phyloP scores from a whole-genome alignment of 2,888 invertebrate species.

The Drosophila subquinaria region DNA sequence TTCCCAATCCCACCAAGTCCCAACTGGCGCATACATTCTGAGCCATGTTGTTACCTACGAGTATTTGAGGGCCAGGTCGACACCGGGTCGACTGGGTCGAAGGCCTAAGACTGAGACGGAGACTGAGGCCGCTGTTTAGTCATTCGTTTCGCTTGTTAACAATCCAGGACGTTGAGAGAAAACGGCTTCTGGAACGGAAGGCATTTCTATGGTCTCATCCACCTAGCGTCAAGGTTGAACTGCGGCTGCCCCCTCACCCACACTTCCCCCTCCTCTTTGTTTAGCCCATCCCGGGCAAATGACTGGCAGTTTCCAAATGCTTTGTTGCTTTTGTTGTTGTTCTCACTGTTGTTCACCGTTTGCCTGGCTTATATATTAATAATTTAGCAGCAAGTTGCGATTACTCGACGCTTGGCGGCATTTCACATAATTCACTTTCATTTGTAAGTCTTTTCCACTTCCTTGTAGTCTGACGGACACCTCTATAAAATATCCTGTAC shows the following conservation, averaged over 20 bases:
- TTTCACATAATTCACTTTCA: conserved; percentile 71
- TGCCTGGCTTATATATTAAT: conserved; percentile 67
- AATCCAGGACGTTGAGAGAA: conserved; percentile 49
- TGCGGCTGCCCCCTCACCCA: conserved; percentile 7
- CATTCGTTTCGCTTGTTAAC: conserved; percentile 78
- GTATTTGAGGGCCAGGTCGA: conserved; percentile 14
- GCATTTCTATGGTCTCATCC: conserved; percentile 41
- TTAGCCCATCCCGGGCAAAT: conserved; percentile 28
- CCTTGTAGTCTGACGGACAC: conserved; percentile 34
- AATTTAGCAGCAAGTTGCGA: conserved; percentile 67
- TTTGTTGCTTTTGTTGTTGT: conserved; percentile 41
- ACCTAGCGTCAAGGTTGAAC: conserved; percentile 57
- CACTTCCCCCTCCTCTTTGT: neutral
- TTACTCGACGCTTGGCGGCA: conserved; percentile 70
- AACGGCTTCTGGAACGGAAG: conserved; percentile 45
- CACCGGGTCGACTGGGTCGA: conserved; percentile 4
- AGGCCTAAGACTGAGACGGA: neutral
- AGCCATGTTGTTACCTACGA: conserved; percentile 24
- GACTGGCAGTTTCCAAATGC: conserved; percentile 58
- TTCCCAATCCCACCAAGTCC: conserved; percentile 27
- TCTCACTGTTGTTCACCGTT: conserved; percentile 58
- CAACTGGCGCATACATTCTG: conserved; percentile 54
- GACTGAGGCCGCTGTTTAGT: conserved; percentile 53
- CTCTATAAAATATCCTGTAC: conserved; percentile 55
- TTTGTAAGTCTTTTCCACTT: conserved; percentile 29